Base-by-base conservation (phyloP, 2,888 invertebrate species). In the Reticulitermes lucifugus region DNA sequence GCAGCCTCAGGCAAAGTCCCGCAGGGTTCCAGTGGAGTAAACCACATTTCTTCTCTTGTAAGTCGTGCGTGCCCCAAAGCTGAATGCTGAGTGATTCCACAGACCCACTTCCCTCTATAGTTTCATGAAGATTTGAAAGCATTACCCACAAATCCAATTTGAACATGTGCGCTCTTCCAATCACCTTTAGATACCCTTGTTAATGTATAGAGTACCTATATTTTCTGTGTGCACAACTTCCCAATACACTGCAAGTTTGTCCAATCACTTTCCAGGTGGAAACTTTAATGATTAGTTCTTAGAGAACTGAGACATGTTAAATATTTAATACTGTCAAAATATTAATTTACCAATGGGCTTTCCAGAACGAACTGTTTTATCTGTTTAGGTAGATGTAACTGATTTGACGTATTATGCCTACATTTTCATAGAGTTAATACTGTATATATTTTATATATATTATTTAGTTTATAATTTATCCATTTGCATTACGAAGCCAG, bases 1-100 rank as follows among this genome's bases (percentile, higher is more conserved):
- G 35, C 77, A 84, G 84, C 84, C 84, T 75, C 84, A 84, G 84
- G 55, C 60, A 43, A 84, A 84, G 60, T 1, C 77, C 75, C 84
- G 84, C 77, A 77, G 60, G 77, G 77, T 73, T 46, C 77, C 65
- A 46, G 77, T n/a, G 70, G 81, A 84, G 79, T 84, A 84, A 84
- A 43, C 75, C 10, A 41, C 83, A 60, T 60, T 41, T 46, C 79
- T 46, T 60, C 43, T 81, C 60, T 81, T 81, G 81, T 81, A 81
- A 46, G 84, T 77, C 43, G 65, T 60, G 77, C 35, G 46, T 46
- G 22, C 43, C 73, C 73, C 29, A 35, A 41, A 73, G n/a, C n/a
- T 65, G 65, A 65, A 65, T 65, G 65, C 65, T 65, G 65, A 65
- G 65, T 65, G 65, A 25, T 25, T 65, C 65, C 65, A 65, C 7